Conservation (phyloP, 2,113 vertebrate species). For the Thamnophis sirtalis region DNA sequence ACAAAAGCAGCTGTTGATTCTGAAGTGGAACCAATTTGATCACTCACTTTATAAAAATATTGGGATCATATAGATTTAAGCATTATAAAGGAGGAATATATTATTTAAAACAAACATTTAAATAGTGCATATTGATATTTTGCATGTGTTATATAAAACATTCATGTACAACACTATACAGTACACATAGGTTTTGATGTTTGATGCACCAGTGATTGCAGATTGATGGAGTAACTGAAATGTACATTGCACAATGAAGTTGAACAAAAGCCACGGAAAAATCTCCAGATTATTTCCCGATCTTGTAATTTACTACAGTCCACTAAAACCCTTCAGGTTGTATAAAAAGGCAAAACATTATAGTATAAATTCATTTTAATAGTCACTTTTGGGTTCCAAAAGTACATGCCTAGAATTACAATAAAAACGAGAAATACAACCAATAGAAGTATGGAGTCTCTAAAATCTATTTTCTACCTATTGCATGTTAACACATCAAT, state of each 20-base stretch:
- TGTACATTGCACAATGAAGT: constrained; percentile 70
- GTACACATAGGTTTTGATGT: constrained; percentile 75
- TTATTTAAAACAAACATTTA: constrained; percentile 81
- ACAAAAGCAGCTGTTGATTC: constrained; percentile 74
- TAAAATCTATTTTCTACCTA: constrained; percentile 60
- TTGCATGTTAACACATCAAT: constrained; percentile 61
- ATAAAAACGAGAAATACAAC: constrained; percentile 47
- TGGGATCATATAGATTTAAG: constrained; percentile 82
- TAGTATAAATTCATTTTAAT: constrained; percentile 67
- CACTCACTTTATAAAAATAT: constrained; percentile 82
- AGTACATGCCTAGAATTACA: constrained; percentile 60
- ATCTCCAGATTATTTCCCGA: constrained; percentile 67
- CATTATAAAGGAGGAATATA: constrained; percentile 86
- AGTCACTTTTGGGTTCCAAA: constrained; percentile 62
- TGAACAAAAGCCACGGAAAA: constrained; percentile 56
- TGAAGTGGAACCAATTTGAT: constrained; percentile 74
- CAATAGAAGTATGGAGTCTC: constrained; percentile 64
- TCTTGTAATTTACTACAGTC: constrained; percentile 62
- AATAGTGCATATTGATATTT: constrained; percentile 79
- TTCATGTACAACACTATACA: constrained; percentile 81
- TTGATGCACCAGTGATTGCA: constrained; percentile 69
- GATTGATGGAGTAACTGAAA: constrained; percentile 66
- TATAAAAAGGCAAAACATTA: constrained; percentile 66
- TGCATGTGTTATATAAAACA: constrained; percentile 81
- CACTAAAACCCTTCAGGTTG: constrained; percentile 53